Base-by-base conservation (phyloP, 2,113 vertebrate genomes). In the Zosterops borbonicus region DNA sequence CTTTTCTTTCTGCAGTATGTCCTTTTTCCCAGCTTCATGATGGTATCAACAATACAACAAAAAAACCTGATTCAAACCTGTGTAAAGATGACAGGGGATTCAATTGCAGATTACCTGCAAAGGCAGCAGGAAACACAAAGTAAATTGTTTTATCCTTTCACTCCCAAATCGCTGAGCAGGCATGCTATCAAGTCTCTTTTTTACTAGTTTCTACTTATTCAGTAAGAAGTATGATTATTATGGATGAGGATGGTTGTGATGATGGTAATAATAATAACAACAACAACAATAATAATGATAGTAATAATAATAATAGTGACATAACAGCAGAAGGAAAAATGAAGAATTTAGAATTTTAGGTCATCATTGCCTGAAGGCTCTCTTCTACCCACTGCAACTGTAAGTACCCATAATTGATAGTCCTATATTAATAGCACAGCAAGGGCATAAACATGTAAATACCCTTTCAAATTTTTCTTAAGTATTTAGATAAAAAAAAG, bases 81-180 rank as follows among this genome's bases (percentile, higher is more conserved):
- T 53, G 24, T 60, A 92, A 39, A 46, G 62, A 73, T 82, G 67
- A 87, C 22, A 69, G 20, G 8, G 21, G 35, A 64, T 23, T 83
- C 35, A 46, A 6, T n/a, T 78, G 49, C 49, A 75, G 60, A 52
- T 22, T 78, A 28, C 49, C 56, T 94, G 64, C 83, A 86, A 75
- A 84, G 31, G 20, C 62, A 93, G 74, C 27, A 86, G 62, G 85
- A 92, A 87, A 73, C 58, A 73, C 42, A 77, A 65, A 84, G 35
- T 53, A 82, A 79, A 83, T 49, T 11, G 0, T 65, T 94, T 91
- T 37, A 49, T 29, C 53, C n/a, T 75, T 86, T 92, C 62, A 15
- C 20, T 87, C 29, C 9, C 17, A 47, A 60, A 89, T 33, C 9
- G 17, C 49, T 79, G 37, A 93, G 37, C 23, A 78, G 44, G 44